A percentile compares a stretch with the other conserved stretches of the same genome.
Evolutionary conservation across 2,888 invertebrate species (phyloP).

Genomic region (Ametastegia equiseti): DNA sequence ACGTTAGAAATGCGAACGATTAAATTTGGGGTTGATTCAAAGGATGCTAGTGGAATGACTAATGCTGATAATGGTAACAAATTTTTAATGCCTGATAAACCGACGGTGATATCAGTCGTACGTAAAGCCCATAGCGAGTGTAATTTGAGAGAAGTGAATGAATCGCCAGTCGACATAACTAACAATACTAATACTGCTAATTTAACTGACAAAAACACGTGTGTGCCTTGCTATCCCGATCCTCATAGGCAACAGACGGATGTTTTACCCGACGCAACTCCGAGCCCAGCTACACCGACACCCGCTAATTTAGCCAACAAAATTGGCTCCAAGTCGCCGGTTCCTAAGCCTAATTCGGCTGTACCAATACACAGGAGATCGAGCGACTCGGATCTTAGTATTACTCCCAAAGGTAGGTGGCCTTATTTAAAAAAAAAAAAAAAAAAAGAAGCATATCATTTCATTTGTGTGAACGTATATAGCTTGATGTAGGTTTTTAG

Average conservation of each 20-base stretch:
- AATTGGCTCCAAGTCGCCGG: constrained; percentile 79
- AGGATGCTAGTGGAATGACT: constrained; percentile 25
- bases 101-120: constrained; percentile 41
- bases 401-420: constrained; percentile 92
- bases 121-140: constrained; percentile 60
- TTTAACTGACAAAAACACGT: constrained; percentile 73
- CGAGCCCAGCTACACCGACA: constrained; percentile 48
- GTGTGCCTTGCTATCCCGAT: constrained; percentile 74
- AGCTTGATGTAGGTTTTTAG: too few species aligned
- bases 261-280: constrained; percentile 67
- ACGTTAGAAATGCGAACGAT: constrained; percentile 53
- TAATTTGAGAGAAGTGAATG: constrained; percentile 58
- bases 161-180: constrained; percentile 55
- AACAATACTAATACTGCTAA: constrained; percentile 69
- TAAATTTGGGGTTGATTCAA: background rate
- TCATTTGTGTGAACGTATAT: too few species aligned
- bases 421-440: background rate
- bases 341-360: constrained; percentile 73
- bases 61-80: background rate
- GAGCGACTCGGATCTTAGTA: constrained; percentile 95
- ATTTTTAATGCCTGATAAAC: constrained; percentile 51
- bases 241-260: constrained; percentile 71
- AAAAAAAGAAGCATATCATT: too few species aligned
- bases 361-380: constrained; percentile 85
- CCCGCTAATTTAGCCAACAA: constrained; percentile 78